phyloP scores from a whole-genome alignment of 2,113 vertebrate species.

The Coptodon rendalli region DNA sequence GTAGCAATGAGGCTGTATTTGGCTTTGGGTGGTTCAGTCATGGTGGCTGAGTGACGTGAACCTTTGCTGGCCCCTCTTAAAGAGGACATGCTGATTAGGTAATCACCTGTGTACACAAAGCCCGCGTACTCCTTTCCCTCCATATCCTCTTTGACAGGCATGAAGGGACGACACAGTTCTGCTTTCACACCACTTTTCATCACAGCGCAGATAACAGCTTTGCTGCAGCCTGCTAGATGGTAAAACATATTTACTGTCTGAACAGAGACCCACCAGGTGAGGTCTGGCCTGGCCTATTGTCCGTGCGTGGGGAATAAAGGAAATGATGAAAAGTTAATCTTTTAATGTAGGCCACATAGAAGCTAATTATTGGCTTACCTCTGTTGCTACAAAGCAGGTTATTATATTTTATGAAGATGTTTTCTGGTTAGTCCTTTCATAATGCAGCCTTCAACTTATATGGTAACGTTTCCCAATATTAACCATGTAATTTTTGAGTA shows the following conservation, averaged over 20 bases:
- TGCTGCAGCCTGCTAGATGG: constrained; percentile 29
- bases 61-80: constrained; percentile 61
- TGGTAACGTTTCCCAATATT: neutral
- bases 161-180: constrained; percentile 48
- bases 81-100: constrained; percentile 71
- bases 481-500: neutral
- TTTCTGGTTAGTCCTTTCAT: neutral
- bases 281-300: constrained; percentile 43
- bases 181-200: constrained; percentile 61
- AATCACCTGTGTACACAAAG: constrained; percentile 78
- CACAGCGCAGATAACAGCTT: constrained; percentile 47
- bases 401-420: neutral
- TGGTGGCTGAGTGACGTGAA: constrained; percentile 69
- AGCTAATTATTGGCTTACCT: constrained; percentile 22
- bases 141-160: constrained; percentile 63
- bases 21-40: constrained; percentile 25
- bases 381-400: neutral
- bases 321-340: constrained; percentile 71
- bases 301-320: constrained; percentile 16
- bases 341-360: constrained; percentile 57
- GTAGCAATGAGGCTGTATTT: constrained; percentile 50
- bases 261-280: constrained; percentile 57
- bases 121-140: constrained; percentile 37
- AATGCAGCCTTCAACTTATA: neutral
- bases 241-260: constrained; percentile 55